Conservation (phyloP, 2,888 invertebrate species). For the Andrena haemorrhoa region DNA sequence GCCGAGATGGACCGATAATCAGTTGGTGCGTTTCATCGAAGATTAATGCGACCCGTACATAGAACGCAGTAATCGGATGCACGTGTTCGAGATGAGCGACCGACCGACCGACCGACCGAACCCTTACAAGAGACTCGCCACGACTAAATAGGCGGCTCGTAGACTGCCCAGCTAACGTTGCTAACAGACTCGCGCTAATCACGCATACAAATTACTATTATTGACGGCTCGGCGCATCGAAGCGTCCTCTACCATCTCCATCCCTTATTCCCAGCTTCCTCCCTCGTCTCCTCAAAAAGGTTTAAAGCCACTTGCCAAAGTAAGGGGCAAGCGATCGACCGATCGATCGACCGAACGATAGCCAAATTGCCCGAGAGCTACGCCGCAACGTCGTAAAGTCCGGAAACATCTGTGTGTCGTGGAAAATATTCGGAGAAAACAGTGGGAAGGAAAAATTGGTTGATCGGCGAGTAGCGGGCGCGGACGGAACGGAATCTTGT, state of each 20-base stretch:
- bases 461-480: no score
- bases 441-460: no score
- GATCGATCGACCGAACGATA: conserved; percentile 48
- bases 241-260: not conserved
- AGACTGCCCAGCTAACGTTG: no score
- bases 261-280: not conserved
- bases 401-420: not conserved
- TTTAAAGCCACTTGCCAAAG: conserved; percentile 68
- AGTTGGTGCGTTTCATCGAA: not conserved
- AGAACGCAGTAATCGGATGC: no score
- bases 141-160: no score
- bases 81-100: not conserved
- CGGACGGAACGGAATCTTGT: no score
- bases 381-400: not conserved
- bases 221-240: not conserved
- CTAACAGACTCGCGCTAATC: no score
- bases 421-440: no score
- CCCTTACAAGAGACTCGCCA: no score
- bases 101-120: not conserved
- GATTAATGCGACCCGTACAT: no score
- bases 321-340: conserved; percentile 75
- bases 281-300: conserved; percentile 28
- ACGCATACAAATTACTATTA: no score
- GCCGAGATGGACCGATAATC: not conserved
- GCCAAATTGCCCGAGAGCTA: conserved; percentile 12